A percentile compares a stretch with the other conserved stretches of the same genome.
These are phyloP conservation scores for Euborellia annulipes DNA, from an alignment of 1,140 invertebrate genomes.

Conservation along the genomic window DNA sequence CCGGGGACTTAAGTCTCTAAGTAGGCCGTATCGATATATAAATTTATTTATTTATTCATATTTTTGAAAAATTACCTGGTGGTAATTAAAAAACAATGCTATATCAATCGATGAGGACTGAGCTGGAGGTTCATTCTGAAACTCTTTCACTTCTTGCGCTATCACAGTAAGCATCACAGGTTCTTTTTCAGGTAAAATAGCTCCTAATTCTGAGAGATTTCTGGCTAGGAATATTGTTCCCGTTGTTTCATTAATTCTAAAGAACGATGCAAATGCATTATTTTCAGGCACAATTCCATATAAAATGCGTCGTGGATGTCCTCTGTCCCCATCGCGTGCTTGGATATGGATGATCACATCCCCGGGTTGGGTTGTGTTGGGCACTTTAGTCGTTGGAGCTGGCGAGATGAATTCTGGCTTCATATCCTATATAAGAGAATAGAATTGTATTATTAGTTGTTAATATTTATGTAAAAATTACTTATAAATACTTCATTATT, in stretches of 20 bases:
- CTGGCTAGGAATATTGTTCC: constrained; percentile 57
- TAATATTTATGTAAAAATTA: too few relatives aligned
- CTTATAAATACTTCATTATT: too few relatives aligned
- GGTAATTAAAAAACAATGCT: constrained; percentile 44
- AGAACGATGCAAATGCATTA: constrained; percentile 67
- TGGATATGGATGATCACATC: constrained; percentile 48
- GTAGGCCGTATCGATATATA: too few relatives aligned
- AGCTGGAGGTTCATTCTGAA: constrained; percentile 51
- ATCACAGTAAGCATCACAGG: constrained; percentile 67
- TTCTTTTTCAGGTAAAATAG: constrained; percentile 55
- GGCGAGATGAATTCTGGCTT: constrained; percentile 68
- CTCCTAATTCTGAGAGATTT: constrained; percentile 55
- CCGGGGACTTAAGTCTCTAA: too few relatives aligned
- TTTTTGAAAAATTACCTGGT: neutral
- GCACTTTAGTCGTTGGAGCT: constrained; percentile 58
- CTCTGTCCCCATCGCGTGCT: constrained; percentile 80
- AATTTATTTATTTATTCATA: neutral
- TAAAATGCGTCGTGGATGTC: constrained; percentile 59
- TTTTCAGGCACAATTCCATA: constrained; percentile 69
- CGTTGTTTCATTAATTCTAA: constrained; percentile 63
- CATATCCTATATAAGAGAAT: constrained; percentile 33
- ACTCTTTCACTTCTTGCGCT: constrained; percentile 58
- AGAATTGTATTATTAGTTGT: too few relatives aligned
- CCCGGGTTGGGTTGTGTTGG: constrained; percentile 34
- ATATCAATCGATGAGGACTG: constrained; percentile 61